These are phyloP conservation scores for Characodon lateralis DNA, from an alignment of 2,797 vertebrate species.

Conservation along the genomic window DNA sequence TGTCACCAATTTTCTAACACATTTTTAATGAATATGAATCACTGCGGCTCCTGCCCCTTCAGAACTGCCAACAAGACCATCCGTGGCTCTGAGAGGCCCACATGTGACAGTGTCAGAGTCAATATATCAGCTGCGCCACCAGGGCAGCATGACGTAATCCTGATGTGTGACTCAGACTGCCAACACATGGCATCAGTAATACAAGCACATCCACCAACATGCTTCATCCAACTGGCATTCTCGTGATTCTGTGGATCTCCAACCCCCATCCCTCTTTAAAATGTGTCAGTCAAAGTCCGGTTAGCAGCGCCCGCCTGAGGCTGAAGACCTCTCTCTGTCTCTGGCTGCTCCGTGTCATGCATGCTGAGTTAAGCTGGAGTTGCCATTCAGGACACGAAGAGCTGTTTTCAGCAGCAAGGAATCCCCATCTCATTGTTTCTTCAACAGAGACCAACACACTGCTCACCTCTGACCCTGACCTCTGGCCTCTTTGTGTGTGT, in stretches of 20 bases:
- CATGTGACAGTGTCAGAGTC: constrained; percentile 68
- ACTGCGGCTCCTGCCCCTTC: constrained; percentile 24
- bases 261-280: constrained; percentile 13
- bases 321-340: constrained; percentile 26
- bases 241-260: constrained; percentile 13
- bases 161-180: constrained; percentile 55
- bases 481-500: constrained; percentile 53
- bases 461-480: constrained; percentile 62
- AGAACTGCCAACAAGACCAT: constrained; percentile 32
- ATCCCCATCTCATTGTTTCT: constrained; percentile 50
- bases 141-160: constrained; percentile 63
- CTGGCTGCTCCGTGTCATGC: constrained; percentile 7
- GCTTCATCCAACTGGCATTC: constrained; percentile 30
- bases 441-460: constrained; percentile 35
- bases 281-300: constrained; percentile 45
- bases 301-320: constrained; percentile 31
- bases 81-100: constrained; percentile 23
- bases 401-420: constrained; percentile 51
- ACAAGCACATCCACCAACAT: constrained; percentile 30
- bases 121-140: constrained; percentile 57
- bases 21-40: constrained; percentile 19
- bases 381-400: constrained; percentile 30
- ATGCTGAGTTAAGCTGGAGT: constrained; percentile 59
- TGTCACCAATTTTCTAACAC: constrained; percentile 15
- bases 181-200: constrained; percentile 53